phyloP scores from a whole-genome alignment of 2,113 vertebrate species.

The Lepisosteus osseus region DNA sequence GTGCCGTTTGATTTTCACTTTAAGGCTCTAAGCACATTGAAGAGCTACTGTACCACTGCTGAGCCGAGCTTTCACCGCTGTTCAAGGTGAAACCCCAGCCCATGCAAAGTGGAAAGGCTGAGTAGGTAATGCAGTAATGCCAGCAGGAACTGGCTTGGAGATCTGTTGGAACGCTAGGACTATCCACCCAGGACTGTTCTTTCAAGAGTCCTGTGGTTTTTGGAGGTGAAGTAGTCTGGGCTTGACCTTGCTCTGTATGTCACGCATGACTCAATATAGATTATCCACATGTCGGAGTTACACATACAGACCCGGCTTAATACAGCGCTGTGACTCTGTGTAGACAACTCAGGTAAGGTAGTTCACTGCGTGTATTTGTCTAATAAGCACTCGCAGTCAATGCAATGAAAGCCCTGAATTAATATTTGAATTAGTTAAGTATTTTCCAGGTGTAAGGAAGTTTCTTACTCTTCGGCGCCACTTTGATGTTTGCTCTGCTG shows the following conservation, averaged over 20 bases:
- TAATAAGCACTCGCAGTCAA: no score
- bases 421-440: no score
- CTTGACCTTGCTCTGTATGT: conserved; percentile 27
- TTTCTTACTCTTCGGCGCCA: no score
- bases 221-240: conserved; percentile 17
- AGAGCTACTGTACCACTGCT: neutral
- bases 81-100: conserved; percentile 58
- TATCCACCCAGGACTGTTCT: conserved; percentile 20
- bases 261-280: conserved; percentile 26
- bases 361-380: neutral
- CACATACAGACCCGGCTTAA: no score
- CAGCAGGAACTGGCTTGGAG: conserved; percentile 51
- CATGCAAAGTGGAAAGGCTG: conserved; percentile 55
- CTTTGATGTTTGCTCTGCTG: no score
- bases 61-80: conserved; percentile 37
- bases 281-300: neutral
- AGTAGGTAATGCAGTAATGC: conserved; percentile 55
- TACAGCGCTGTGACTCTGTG: neutral
- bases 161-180: neutral
- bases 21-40: neutral
- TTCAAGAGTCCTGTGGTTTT: conserved; percentile 16
- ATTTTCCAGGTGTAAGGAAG: no score
- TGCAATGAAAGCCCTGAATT: neutral
- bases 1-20: conserved; percentile 14
- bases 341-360: neutral